Evolutionary conservation across 2,113 vertebrate species (phyloP).

Genomic region (Clinocottus analis): DNA sequence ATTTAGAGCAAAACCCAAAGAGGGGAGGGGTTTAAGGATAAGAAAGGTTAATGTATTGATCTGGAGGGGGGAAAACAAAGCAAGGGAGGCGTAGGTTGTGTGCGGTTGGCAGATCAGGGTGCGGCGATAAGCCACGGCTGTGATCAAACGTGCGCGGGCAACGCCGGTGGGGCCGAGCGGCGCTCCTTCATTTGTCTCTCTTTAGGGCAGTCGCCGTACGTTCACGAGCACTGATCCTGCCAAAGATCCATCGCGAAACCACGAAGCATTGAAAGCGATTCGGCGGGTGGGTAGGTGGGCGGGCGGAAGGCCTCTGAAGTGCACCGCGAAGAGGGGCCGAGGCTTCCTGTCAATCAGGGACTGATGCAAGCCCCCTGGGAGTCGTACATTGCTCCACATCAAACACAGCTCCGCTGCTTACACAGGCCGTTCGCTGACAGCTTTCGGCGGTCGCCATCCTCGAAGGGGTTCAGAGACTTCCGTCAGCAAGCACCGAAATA

Average conservation of each 20-base stretch:
- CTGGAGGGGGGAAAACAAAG: slow-evolving; percentile 60
- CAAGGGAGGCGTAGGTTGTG: slow-evolving; percentile 32
- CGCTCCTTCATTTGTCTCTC: slow-evolving; percentile 67
- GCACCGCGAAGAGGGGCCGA: slow-evolving; percentile 38
- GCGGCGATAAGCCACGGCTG: slow-evolving; percentile 55
- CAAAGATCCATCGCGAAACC: slow-evolving; percentile 67
- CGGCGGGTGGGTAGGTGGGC: slow-evolving; percentile 38
- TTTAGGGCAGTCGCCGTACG: slow-evolving; percentile 50
- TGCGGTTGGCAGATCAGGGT: slow-evolving; percentile 50
- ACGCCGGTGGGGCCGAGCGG: slow-evolving; percentile 41
- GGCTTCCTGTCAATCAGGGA: slow-evolving; percentile 71
- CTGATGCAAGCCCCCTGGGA: slow-evolving; percentile 63
- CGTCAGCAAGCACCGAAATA: slow-evolving; percentile 54
- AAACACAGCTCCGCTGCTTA: slow-evolving; percentile 71
- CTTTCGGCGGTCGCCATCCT: slow-evolving; percentile 41
- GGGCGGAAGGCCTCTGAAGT: slow-evolving; percentile 58
- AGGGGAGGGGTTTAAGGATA: slow-evolving; percentile 57
- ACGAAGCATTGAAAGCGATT: slow-evolving; percentile 51
- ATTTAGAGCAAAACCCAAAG: slow-evolving; percentile 66
- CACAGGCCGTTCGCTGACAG: slow-evolving; percentile 72
- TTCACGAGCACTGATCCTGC: slow-evolving; percentile 63
- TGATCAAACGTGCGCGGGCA: slow-evolving; percentile 64
- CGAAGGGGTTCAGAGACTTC: slow-evolving; percentile 47
- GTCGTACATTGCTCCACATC: slow-evolving; percentile 60
- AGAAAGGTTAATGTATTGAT: slow-evolving; percentile 81